Evolutionary conservation across 2,797 vertebrate species (phyloP), one percentile per base, ranked within the genome.

Genomic region (Vireo griseus): DNA sequence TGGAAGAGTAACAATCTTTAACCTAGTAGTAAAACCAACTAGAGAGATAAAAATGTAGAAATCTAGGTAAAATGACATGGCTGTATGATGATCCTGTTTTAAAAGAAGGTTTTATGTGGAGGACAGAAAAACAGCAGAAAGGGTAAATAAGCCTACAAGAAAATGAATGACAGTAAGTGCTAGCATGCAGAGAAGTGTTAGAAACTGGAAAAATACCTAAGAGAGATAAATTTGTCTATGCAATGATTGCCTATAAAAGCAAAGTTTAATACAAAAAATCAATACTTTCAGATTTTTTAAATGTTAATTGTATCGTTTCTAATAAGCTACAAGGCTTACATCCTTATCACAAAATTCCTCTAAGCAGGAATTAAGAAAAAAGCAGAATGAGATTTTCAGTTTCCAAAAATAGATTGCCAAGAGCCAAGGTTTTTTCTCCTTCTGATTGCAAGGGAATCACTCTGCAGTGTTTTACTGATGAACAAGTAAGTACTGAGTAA

Each of bases 321-420:
- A 82, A 86, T 88, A 91, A 92, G 67, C 57, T 80, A 68, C 67
- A 94, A 89, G 71, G 33, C 85, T 88, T 93, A 68, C 82, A 62
- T 83, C 65, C 65, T 97, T 93, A 90, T 95, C 58, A 86, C 58
- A 75, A 80, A 95, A 93, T 83, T 90, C 63, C 81, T 95, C 72
- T 84, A 79, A 91, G 79, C 55, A 67, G 69, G 55, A 88, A 83
- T 88, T 82, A 90, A 88, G 91, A 77, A 65, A 92, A 78, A 51
- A 33, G 17, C 66, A 94, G 66, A 93, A 91, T 59, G 72, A 93
- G 69, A 89, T 96, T 94, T 96, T 93, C 68, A 31, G 69, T 92
- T 88, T 92, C 89, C 74, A 95, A 92, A 96, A 96, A 93, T 94
- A 90, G 62, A 91, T 95, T 92, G 69, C 63, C 50, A 59, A 67